Base-by-base conservation (phyloP, 2,888 invertebrate species). In the Amiota mariae region DNA sequence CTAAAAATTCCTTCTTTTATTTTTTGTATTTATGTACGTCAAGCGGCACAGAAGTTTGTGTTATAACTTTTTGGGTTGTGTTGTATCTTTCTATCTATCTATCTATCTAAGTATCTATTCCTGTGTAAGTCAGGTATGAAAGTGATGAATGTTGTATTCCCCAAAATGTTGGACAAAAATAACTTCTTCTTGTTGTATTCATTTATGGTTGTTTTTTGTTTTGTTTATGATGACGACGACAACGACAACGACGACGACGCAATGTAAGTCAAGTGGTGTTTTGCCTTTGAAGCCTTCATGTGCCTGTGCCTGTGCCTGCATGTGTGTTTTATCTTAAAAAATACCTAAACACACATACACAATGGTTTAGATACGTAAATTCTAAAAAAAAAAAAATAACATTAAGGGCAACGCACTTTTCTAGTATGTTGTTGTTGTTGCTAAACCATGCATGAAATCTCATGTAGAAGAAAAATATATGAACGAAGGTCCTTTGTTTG, bases 141-240 rank as follows among this genome's bases (percentile, higher is more conserved):
- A 57, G 56, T 66, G 72, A 66, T 76, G 72, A 74, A 74, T 73
- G 77, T 73, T 73, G 77, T 73, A 78, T 77, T 73, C 76, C 20
- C 51, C 67, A 18, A 15, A 15, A 59, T 36, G 36, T 36, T 36
- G 36, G 36, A 36, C 36, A 36, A 36, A 36, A 36, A 36, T 36
- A 36, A 36, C 36, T 36, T 36, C 36, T 36, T 36, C 36, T 36
- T 36, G 2, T 36, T 36, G 36, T 36, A 36, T 36, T 36, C 36
- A 6, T 36, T 36, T 36, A 6, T 36, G 36, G 36, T 36, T 36
- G 2, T 59, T 11, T 8, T 59, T 36, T 24, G 36, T 24, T 51
- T 68, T 68, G 13, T 68, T 68, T 36, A 36, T 36, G 6, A 24
- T 3, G 24, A 24, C 2, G 6, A 24, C 24, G 24, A 24, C 2